Base-by-base conservation (phyloP, 2,888 invertebrate species). In the Neria commutata region DNA sequence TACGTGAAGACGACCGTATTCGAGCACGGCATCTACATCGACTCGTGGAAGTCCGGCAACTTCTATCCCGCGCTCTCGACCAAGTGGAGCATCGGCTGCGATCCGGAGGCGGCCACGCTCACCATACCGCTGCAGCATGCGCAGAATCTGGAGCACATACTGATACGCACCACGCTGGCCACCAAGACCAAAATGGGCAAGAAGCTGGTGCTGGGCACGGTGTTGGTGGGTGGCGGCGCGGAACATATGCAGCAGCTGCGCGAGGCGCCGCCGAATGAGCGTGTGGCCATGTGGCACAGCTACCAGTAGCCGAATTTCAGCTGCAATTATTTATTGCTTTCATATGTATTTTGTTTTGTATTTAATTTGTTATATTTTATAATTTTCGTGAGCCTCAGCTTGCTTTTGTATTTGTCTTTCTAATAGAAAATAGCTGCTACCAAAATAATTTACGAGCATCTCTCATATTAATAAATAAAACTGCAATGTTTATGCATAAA, bases 1-100 rank as follows among this genome's bases (percentile, higher is more conserved):
- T 92, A 92, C 76, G 85, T 92, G 63, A 92, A 92, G 81, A 90
- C 91, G 59, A 88, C 89, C 0, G 87, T 91, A 61, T 86, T 89
- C 63, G 91, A 91, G 74, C 86, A 87, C 60, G 88, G 87, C 66
- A 86, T 83, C 52, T 81, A 84, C 34, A 82, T 83, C 25, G 83
- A 83, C 57, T 83, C 84, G 63, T 89, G 91, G 90, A 91, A 91
- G 76, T 91, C 91, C 67, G 87, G 88, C 69, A 84, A 86, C 64
- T 92, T 92, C 78, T 83, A 84, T 16, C 91, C 91, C 4, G 88
- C 90, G 3, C 88, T 91, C 58, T 89, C 91, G n/a, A 87, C 89
- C 69, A 88, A 90, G 80, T 89, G 91, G 84, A 88, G 89, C 69
- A 85, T 87, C 4, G 70, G 69, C 3, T 58, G 67, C 11, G 74